Percentiles rank a stretch among this genome's conserved stretches.
phyloP scores from a whole-genome alignment of 2,888 invertebrate species.

The Lasius platythorax region DNA sequence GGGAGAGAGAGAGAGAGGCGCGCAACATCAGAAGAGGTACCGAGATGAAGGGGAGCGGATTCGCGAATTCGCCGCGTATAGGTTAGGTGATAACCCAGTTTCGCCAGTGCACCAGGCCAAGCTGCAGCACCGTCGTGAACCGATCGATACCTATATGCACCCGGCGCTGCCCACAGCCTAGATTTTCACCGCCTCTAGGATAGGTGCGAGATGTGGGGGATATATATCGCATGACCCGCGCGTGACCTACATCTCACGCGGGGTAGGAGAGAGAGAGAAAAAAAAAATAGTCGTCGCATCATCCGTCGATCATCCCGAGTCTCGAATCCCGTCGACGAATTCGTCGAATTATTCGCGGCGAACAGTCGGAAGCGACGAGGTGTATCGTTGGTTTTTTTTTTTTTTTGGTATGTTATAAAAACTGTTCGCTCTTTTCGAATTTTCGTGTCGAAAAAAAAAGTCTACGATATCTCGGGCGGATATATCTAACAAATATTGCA shows the following conservation, averaged over 20 bases:
- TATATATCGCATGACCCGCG: constrained; percentile 66
- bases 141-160: constrained; percentile 77
- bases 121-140: constrained; percentile 75
- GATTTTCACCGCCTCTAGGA: constrained; percentile 76
- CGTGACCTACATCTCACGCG: constrained; percentile 63
- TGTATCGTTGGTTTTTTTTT: no score
- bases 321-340: no score
- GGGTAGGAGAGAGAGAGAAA: neutral
- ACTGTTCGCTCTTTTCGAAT: no score
- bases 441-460: no score
- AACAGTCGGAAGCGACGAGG: no score
- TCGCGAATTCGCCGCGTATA: constrained; percentile 63
- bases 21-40: no score
- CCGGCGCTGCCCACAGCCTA: constrained; percentile 74
- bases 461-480: no score
- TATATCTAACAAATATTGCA: no score
- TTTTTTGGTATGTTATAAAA: no score
- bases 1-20: neutral
- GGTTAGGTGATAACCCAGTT: constrained; percentile 83
- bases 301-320: neutral
- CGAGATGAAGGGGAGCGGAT: constrained; percentile 44
- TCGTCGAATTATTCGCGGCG: no score
- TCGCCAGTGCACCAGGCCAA: constrained; percentile 80
- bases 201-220: constrained; percentile 72
- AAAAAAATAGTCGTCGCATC: constrained; percentile 1